Evolutionary conservation across 2,888 invertebrate genomes (phyloP).

Genomic region (Chymomyza amoena): DNA sequence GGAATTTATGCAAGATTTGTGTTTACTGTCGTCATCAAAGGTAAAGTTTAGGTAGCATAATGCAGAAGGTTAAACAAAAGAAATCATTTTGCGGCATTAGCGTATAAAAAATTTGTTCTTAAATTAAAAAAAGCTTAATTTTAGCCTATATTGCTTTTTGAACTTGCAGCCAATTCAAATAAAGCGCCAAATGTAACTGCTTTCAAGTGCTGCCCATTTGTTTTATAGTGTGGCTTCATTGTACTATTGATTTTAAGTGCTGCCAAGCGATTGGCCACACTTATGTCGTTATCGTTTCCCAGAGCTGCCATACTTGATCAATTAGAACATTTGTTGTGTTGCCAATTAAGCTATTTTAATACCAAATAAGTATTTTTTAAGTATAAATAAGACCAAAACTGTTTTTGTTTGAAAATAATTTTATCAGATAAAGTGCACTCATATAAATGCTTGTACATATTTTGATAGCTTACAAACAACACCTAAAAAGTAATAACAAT

Average conservation of each 20-base stretch:
- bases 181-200: background rate
- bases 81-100: background rate
- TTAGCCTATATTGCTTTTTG: background rate
- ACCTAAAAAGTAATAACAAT: no score
- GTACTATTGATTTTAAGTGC: background rate
- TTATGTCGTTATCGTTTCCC: background rate
- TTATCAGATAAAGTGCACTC: no score
- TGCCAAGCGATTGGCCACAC: background rate
- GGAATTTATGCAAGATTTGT: conserved; percentile 35
- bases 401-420: no score
- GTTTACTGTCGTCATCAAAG: background rate
- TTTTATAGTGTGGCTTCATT: background rate
- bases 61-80: background rate
- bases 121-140: background rate
- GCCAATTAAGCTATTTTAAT: background rate
- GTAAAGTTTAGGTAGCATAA: background rate
- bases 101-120: background rate
- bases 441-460: no score
- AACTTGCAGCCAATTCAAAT: background rate
- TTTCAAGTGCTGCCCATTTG: background rate
- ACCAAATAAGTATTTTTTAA: background rate
- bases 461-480: no score
- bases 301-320: background rate
- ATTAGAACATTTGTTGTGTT: background rate
- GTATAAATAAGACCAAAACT: background rate